These are phyloP conservation scores for Alaudala cheleensis DNA, from an alignment of 2,113 vertebrate genomes.

Conservation along the genomic window DNA sequence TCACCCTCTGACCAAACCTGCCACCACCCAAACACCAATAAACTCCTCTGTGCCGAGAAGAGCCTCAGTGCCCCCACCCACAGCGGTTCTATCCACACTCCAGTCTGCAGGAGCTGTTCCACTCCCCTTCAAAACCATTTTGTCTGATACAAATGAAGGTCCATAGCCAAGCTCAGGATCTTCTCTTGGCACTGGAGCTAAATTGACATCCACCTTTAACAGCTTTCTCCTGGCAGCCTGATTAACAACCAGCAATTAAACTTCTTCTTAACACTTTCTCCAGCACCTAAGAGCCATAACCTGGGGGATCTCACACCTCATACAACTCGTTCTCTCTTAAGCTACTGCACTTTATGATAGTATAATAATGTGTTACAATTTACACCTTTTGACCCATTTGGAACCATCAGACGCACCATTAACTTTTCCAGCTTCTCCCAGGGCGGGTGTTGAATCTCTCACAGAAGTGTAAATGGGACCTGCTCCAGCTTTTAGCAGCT, in stretches of 20 bases:
- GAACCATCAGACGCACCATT: background rate
- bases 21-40: rapidly evolving
- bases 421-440: background rate
- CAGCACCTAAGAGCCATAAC: background rate
- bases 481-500: background rate
- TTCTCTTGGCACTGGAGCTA: background rate
- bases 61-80: background rate
- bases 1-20: background rate
- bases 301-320: background rate
- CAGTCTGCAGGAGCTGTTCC: background rate
- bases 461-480: background rate
- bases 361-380: background rate
- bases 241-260: background rate
- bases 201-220: background rate
- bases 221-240: background rate
- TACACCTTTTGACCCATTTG: background rate
- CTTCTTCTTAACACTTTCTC: background rate
- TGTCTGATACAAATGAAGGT: background rate
- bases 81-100: background rate
- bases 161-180: background rate
- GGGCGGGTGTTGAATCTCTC: background rate
- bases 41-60: background rate
- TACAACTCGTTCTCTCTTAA: background rate
- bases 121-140: background rate
- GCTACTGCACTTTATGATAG: background rate